Evolutionary conservation across 2,113 vertebrate species (phyloP).

Genomic region (Geococcyx californianus): DNA sequence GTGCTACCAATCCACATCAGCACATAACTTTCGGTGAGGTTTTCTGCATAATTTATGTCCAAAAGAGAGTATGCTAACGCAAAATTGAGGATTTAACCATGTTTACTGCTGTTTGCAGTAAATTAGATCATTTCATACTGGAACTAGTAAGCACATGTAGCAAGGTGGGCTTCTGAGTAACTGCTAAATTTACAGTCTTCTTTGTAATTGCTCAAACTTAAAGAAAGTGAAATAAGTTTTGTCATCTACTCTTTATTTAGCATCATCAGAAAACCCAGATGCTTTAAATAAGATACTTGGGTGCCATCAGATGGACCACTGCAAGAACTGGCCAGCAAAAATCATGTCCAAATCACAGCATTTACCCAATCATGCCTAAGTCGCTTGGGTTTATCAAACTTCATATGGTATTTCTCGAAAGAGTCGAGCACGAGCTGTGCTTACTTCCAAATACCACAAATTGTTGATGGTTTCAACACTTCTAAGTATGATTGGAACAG

Average conservation of each 20-base stretch:
- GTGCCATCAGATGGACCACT: constrained; percentile 2
- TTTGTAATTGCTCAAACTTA: not conserved
- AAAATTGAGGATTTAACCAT: constrained; percentile 1
- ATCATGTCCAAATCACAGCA: not conserved
- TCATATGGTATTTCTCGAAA: not conserved
- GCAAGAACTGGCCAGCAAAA: not conserved
- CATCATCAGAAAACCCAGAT: not conserved
- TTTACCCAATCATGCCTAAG: not conserved
- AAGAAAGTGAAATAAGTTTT: not conserved
- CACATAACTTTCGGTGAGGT: not conserved
- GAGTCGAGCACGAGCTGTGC: not conserved
- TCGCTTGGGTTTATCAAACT: not conserved
- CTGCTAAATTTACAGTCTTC: not conserved
- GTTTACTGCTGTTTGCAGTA: not conserved
- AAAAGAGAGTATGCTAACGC: not conserved
- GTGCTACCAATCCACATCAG: not conserved
- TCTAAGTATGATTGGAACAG: not conserved
- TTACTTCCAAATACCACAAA: not conserved
- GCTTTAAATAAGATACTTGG: not conserved
- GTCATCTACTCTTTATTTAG: not conserved
- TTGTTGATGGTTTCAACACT: not conserved
- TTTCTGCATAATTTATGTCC: constrained; percentile 27
- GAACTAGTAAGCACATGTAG: not conserved
- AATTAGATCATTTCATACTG: not conserved
- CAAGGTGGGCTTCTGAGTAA: not conserved